phyloP scores from a whole-genome alignment of 2,888 invertebrate species.

The Cotesia congregata region DNA sequence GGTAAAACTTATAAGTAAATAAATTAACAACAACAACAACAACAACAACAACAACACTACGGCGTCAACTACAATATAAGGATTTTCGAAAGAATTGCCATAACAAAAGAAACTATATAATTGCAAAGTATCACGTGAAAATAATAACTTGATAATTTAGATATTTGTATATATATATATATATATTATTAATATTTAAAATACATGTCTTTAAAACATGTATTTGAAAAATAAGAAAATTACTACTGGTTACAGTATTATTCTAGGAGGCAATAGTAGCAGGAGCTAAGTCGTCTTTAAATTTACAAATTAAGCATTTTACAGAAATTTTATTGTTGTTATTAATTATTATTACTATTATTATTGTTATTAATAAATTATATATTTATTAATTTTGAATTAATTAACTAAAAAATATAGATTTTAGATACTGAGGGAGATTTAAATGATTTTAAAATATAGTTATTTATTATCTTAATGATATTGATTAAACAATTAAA shows the following conservation, averaged over 20 bases:
- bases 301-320: constrained; percentile 38
- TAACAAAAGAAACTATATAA: constrained; percentile 22
- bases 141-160: constrained; percentile 13
- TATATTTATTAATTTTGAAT: constrained; percentile 37
- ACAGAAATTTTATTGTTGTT: constrained; percentile 33
- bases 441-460: not conserved
- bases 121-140: not conserved
- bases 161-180: constrained; percentile 6
- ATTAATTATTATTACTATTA: constrained; percentile 27
- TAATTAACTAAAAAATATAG: constrained; percentile 10
- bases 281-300: constrained; percentile 34
- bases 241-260: constrained; percentile 28
- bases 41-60: not conserved
- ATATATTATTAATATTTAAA: constrained; percentile 5
- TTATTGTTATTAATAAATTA: constrained; percentile 34
- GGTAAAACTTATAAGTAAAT: constrained; percentile 58
- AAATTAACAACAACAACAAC: constrained; percentile 7
- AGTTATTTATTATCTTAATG: not conserved
- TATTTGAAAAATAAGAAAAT: constrained; percentile 26
- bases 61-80: not conserved
- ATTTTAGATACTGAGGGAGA: constrained; percentile 27
- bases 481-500: not conserved
- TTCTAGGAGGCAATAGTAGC: constrained; percentile 32
- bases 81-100: not conserved
- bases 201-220: constrained; percentile 17